These are phyloP conservation scores for Ylistrum balloti DNA, from an alignment of 1,140 invertebrate genomes.

Conservation along the genomic window DNA sequence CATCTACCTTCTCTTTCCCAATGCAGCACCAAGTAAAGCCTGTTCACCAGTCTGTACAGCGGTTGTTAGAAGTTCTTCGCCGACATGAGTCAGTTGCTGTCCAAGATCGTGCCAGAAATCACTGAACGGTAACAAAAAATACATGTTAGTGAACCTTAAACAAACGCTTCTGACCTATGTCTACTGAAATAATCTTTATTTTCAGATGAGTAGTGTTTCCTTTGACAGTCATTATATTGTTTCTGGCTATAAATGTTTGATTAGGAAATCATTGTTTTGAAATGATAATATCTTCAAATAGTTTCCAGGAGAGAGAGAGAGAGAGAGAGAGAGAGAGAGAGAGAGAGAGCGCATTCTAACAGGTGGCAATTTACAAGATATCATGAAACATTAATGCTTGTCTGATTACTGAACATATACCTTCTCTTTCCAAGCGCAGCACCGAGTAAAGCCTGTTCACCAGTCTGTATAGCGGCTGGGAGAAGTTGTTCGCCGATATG, in stretches of 20 bases:
- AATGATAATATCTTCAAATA: too few species aligned
- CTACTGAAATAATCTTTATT: too few species aligned
- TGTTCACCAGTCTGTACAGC: neutral
- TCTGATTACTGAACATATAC: neutral
- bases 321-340: too few species aligned
- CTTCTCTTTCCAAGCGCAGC: neutral
- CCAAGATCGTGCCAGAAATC: constrained; percentile 21
- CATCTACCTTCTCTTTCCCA: constrained; percentile 19
- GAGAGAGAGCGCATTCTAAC: too few species aligned
- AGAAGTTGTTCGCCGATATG: constrained; percentile 16
- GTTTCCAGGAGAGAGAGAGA: too few species aligned
- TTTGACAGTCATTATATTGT: too few species aligned
- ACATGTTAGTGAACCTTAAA: neutral
- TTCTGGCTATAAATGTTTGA: too few species aligned
- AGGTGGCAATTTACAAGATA: too few species aligned
- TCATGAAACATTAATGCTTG: too few species aligned
- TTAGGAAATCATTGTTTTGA: too few species aligned
- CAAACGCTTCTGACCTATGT: too few species aligned
- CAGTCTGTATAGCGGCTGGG: neutral
- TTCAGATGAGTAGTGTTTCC: too few species aligned
- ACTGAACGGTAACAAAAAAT: neutral
- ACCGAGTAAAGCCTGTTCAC: neutral
- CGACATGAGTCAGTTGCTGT: neutral
- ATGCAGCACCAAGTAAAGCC: neutral
- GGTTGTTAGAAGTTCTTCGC: neutral